Conservation (phyloP, 1,140 invertebrate genomes). For the Oppia nitens region DNA sequence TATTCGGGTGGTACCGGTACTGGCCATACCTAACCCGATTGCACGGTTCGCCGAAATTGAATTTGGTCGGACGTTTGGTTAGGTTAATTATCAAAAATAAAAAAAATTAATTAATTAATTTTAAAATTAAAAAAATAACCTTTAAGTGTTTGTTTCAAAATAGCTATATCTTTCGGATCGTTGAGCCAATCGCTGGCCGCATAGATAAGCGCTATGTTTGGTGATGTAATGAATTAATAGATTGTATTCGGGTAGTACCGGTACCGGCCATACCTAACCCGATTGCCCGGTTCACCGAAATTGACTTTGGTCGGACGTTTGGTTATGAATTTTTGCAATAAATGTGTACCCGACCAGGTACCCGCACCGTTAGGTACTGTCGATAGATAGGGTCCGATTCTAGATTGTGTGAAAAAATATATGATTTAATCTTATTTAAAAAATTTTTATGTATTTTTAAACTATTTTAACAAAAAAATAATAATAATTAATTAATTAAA, state of each 20-base stretch:
- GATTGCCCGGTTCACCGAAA: background rate
- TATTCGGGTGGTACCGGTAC: background rate
- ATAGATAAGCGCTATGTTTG: slow-evolving; percentile 5
- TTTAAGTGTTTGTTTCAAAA: slow-evolving; percentile 6
- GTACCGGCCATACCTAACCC: background rate
- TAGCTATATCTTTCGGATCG: slow-evolving; percentile 1
- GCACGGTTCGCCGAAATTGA: slow-evolving; percentile 3
- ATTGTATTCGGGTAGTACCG: slow-evolving; percentile 1
- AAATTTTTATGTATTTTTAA: no score
- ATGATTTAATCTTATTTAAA: no score
- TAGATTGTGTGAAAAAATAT: no score
- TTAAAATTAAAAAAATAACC: background rate
- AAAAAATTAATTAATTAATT: no score
- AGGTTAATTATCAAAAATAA: no score
- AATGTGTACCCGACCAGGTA: no score
- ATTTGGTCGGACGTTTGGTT: background rate
- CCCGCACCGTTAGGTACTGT: no score
- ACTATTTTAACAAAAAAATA: no score
- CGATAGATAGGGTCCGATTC: no score
- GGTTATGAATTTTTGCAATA: no score
- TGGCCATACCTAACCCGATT: background rate
- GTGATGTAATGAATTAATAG: background rate
- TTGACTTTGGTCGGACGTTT: background rate
- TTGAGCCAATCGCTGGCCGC: slow-evolving; percentile 6
- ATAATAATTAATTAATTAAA: no score